Evolutionary conservation across 1,140 invertebrate genomes (phyloP).

Genomic region (Pentalonia nigronervosa): DNA sequence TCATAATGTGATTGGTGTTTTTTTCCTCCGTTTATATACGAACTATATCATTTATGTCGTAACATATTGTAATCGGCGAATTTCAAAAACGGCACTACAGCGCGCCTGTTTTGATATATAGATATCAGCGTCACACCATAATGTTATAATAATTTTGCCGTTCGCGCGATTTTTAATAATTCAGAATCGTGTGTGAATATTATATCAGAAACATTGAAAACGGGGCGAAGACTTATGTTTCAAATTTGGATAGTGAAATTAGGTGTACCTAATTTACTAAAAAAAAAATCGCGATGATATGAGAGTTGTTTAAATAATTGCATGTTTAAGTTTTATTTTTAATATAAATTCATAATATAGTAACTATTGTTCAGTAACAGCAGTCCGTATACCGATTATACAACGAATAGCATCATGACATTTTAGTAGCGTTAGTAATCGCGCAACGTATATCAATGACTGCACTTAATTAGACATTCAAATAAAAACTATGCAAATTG

Average conservation of each 20-base stretch:
- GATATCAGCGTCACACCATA: not conserved
- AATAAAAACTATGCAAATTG: conserved; percentile 34
- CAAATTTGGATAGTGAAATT: not conserved
- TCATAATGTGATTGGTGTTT: not conserved
- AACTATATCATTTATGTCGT: not conserved
- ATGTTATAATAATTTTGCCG: not conserved
- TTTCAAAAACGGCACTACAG: not conserved
- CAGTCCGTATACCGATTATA: not conserved
- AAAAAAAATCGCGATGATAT: not conserved
- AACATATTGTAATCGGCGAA: not conserved
- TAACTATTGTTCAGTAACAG: not conserved
- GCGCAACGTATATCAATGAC: not conserved
- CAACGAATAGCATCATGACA: not conserved
- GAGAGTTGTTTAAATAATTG: not conserved
- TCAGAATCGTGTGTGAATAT: not conserved
- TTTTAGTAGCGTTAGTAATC: not conserved
- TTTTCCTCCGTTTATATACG: not conserved
- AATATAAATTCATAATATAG: not conserved
- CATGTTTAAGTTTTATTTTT: not conserved
- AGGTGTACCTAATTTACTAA: too few species aligned
- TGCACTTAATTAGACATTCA: not conserved
- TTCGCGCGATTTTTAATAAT: not conserved
- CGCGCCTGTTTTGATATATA: not conserved
- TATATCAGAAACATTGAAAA: not conserved
- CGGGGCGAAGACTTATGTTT: not conserved